These are phyloP conservation scores for Macrobrachium rosenbergii DNA, from an alignment of 1,140 invertebrate species.

Conservation along the genomic window DNA sequence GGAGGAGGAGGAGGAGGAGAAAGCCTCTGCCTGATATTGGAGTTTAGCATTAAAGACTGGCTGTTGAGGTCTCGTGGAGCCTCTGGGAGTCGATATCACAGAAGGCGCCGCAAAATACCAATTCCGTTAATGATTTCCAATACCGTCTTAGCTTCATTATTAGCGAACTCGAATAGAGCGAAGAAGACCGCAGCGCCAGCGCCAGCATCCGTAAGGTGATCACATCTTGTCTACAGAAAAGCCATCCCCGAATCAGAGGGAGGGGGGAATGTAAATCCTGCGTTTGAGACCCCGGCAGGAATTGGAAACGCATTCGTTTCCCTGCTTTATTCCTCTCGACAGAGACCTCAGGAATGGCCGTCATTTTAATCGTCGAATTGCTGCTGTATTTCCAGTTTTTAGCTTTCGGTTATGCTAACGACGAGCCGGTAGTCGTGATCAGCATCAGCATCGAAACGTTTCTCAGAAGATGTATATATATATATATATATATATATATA, in stretches of 20 bases:
- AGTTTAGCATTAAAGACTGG: constrained; percentile 3
- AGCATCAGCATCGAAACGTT: neutral
- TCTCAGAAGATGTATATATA: neutral
- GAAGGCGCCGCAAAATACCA: constrained; percentile 22
- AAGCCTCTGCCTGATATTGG: neutral
- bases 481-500: constrained; percentile 17
- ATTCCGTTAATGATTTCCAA: constrained; percentile 26
- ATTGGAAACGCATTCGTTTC: too few species aligned
- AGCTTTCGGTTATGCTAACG: neutral
- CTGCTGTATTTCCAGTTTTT: neutral
- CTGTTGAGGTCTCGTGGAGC: neutral
- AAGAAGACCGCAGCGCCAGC: neutral
- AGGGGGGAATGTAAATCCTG: too few species aligned
- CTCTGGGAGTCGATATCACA: constrained; percentile 13
- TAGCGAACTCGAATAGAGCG: constrained; percentile 4
- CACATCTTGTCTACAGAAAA: too few species aligned
- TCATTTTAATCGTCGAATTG: too few species aligned
- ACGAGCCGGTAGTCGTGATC: neutral
- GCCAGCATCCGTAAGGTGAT: neutral
- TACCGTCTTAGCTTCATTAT: constrained; percentile 21
- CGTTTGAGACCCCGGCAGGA: too few species aligned
- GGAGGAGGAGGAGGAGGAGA: too few species aligned
- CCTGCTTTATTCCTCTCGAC: too few species aligned
- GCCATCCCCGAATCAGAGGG: too few species aligned
- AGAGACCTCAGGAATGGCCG: too few species aligned